These are phyloP conservation scores for Odontomachus brunneus DNA, from an alignment of 1,140 invertebrate genomes.

Conservation along the genomic window DNA sequence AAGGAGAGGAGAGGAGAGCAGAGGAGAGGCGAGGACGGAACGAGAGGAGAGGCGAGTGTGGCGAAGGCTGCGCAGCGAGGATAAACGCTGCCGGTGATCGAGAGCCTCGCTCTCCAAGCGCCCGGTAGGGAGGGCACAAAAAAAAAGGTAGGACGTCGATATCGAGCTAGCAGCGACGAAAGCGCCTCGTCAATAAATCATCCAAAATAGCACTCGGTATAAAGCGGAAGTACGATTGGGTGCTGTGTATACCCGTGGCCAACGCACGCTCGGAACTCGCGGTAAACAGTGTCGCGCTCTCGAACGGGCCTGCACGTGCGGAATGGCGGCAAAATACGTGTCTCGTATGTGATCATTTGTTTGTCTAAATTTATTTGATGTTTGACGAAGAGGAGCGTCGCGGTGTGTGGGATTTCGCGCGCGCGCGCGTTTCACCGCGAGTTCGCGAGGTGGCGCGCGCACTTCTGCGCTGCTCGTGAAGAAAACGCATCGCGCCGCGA, in stretches of 20 bases:
- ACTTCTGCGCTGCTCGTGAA: neutral
- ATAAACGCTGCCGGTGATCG: constrained; percentile 72
- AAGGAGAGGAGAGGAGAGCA: neutral
- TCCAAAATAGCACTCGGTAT: constrained; percentile 70
- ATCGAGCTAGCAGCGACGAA: constrained; percentile 69
- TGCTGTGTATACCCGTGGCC: constrained; percentile 40
- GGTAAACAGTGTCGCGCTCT: constrained; percentile 55
- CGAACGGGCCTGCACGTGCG: neutral
- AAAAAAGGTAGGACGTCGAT: constrained; percentile 62
- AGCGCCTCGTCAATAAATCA: constrained; percentile 72
- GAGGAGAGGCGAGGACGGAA: too few species aligned
- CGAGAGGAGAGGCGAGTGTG: constrained; percentile 43
- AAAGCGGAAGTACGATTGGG: constrained; percentile 69
- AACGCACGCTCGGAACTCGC: constrained; percentile 18
- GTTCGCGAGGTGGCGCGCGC: too few species aligned
- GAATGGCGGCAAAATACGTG: constrained; percentile 20
- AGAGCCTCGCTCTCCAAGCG: constrained; percentile 60
- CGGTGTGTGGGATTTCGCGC: neutral
- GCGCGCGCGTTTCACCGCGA: too few species aligned
- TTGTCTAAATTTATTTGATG: constrained; percentile 9
- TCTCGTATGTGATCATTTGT: constrained; percentile 18
- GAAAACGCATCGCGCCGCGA: neutral
- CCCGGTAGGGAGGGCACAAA: constrained; percentile 55
- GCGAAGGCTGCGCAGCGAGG: constrained; percentile 67
- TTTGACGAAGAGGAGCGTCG: constrained; percentile 4